Base-by-base conservation (phyloP, 2,888 invertebrate genomes). In the Orthonevra nobilis region DNA sequence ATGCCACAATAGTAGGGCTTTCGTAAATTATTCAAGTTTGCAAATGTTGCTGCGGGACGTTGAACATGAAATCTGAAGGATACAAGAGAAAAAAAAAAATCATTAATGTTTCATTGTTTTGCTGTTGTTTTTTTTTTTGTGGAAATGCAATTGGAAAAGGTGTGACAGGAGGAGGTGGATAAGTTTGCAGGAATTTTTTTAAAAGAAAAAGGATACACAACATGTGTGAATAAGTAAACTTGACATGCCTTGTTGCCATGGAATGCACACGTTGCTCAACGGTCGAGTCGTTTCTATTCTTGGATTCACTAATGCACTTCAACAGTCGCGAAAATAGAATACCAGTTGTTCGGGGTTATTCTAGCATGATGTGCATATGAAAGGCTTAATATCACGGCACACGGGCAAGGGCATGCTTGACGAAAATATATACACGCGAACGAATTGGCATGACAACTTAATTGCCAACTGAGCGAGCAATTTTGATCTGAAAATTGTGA, bases 331-430 rank as follows among this genome's bases (percentile, higher is more conserved):
- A 3, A 19, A 12, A 6, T 19, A 17, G 48, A 19, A 20, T 23
- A 20, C 10, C 28, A 3, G 40, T 9, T 15, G 40, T 58, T 58
- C 26, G 32, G 48, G 60, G 28, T 69, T 38, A 40, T 26, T 60
- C 10, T 60, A 12, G 12, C 34, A 34, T 60, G 50, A 69, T 50
- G 14, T 69, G 50, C 54, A 72, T 40, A 56, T 32, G 63, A 44
- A 23, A 56, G 40, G n/a, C n/a, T n/a, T n/a, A n/a, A n/a, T n/a
- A n/a, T n/a, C 6, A 14, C 14, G 7, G 15, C 2, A 26, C 36
- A 17, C n/a, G 17, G 20, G 9, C 60, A 12, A 34, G 34, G n/a
- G n/a, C n/a, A n/a, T n/a, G n/a, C n/a, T n/a, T n/a, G n/a, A n/a
- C n/a, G n/a, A n/a, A n/a, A n/a, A n/a, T n/a, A n/a, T n/a, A n/a